Evolutionary conservation across 2,113 vertebrate genomes (phyloP).

Genomic region (Benitochromis conjunctus): DNA sequence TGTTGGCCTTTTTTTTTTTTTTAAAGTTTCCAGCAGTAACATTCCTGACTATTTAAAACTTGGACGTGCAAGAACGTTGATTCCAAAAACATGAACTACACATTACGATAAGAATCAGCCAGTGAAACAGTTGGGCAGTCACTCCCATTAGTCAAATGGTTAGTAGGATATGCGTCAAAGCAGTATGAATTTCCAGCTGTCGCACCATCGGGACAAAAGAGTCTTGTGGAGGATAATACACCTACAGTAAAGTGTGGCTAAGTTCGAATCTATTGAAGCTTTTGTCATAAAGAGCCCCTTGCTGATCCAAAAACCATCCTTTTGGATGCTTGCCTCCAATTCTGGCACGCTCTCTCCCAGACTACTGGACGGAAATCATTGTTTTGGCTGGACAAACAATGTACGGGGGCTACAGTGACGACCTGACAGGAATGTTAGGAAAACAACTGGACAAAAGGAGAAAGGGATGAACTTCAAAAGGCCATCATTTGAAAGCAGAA

Average conservation of each 20-base stretch:
- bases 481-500: constrained; percentile 22
- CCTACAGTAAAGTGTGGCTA: constrained; percentile 28
- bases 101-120: background rate
- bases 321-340: constrained; percentile 20
- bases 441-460: constrained; percentile 49
- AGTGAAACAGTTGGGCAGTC: background rate
- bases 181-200: background rate
- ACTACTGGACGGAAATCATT: constrained; percentile 38
- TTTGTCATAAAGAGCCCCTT: constrained; percentile 8
- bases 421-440: constrained; percentile 54
- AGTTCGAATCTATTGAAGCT: constrained; percentile 13
- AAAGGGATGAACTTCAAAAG: constrained; percentile 50
- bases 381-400: constrained; percentile 56
- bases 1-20: background rate
- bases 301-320: constrained; percentile 20
- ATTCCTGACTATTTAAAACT: background rate
- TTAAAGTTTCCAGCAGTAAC: background rate
- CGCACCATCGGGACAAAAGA: constrained; percentile 3
- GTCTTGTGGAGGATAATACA: constrained; percentile 29
- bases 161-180: background rate
- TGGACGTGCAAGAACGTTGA: background rate
- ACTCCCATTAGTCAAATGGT: background rate
- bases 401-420: constrained; percentile 32
- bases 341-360: constrained; percentile 26
- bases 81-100: background rate